Percentiles rank a stretch among this genome's conserved stretches.
These are phyloP conservation scores for Panorpa germanica DNA, from an alignment of 2,888 invertebrate species.

Conservation along the genomic window DNA sequence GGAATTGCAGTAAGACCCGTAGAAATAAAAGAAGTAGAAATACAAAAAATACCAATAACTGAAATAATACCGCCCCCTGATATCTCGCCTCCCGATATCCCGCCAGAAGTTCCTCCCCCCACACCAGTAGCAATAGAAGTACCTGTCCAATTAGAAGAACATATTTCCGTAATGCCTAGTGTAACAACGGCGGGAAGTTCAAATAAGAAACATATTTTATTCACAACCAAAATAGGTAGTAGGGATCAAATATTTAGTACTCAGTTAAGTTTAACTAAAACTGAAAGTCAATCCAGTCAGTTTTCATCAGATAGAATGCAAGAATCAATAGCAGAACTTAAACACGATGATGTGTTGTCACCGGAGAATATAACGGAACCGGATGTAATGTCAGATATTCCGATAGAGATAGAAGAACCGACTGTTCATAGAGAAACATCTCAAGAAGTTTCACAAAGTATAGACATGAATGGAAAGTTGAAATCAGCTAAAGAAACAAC, in stretches of 20 bases:
- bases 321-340: slow-evolving; percentile 15
- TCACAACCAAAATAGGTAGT: slow-evolving; percentile 47
- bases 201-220: slow-evolving; percentile 32
- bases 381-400: slow-evolving; percentile 13
- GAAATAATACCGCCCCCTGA: too few relatives aligned
- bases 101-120: slow-evolving; percentile 3
- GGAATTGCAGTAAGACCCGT: not conserved
- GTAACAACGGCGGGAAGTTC: slow-evolving; percentile 19
- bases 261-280: slow-evolving; percentile 42
- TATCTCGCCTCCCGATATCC: too few relatives aligned
- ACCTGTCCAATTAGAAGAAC: slow-evolving; percentile 15
- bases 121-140: slow-evolving; percentile 9
- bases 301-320: slow-evolving; percentile 29
- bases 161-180: slow-evolving; percentile 21
- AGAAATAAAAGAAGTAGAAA: slow-evolving; percentile 6
- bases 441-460: slow-evolving; percentile 13
- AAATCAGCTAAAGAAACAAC: slow-evolving; percentile 11
- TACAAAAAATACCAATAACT: slow-evolving; percentile 9
- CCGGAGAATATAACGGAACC: slow-evolving; percentile 10
- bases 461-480: too few relatives aligned
- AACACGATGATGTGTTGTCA: slow-evolving; percentile 10
- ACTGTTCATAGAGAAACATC: slow-evolving; percentile 14
- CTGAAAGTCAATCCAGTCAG: slow-evolving; percentile 40
- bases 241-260: slow-evolving; percentile 49
- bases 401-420: slow-evolving; percentile 12